Percentiles rank a stretch among this genome's conserved stretches.
These are phyloP conservation scores for Synchiropus splendidus DNA, from an alignment of 2,113 vertebrate genomes.

Conservation along the genomic window DNA sequence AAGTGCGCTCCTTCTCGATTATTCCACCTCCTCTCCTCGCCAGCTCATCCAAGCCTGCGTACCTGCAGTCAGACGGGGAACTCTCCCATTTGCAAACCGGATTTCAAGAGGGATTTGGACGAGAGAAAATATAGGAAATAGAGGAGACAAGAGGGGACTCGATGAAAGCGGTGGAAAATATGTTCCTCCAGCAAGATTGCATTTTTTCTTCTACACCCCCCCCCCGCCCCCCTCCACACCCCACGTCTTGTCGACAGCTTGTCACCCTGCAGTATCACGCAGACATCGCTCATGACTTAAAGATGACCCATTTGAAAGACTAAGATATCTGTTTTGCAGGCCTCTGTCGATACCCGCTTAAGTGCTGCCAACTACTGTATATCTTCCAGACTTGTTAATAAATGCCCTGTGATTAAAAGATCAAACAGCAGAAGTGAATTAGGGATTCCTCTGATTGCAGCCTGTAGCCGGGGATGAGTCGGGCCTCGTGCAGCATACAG, in stretches of 20 bases:
- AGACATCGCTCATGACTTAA: constrained; percentile 37
- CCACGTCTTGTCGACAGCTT: constrained; percentile 14
- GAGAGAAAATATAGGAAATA: no score
- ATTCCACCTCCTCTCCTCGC: no score
- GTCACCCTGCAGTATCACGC: constrained; percentile 17
- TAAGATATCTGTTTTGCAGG: constrained; percentile 38
- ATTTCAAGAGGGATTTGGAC: constrained; percentile 14
- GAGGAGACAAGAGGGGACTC: constrained; percentile 3
- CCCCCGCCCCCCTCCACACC: no score
- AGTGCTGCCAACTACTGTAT: constrained; percentile 30
- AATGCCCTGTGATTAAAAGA: constrained; percentile 61
- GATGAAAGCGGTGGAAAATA: constrained; percentile 4
- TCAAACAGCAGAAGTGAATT: constrained; percentile 53
- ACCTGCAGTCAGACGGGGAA: constrained; percentile 2
- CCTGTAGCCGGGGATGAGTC: constrained; percentile 29
- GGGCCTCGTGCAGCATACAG: constrained; percentile 25
- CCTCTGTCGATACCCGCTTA: constrained; percentile 23
- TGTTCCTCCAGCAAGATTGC: constrained; percentile 2
- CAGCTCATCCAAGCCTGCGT: no score
- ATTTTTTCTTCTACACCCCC: background rate
- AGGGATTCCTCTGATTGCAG: constrained; percentile 58
- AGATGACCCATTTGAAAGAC: constrained; percentile 45
- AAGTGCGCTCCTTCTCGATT: constrained; percentile 21
- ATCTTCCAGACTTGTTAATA: constrained; percentile 54
- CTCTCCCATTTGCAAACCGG: constrained; percentile 9